phyloP scores from a whole-genome alignment of 2,113 vertebrate species.

The Tauraco erythrolophus region DNA sequence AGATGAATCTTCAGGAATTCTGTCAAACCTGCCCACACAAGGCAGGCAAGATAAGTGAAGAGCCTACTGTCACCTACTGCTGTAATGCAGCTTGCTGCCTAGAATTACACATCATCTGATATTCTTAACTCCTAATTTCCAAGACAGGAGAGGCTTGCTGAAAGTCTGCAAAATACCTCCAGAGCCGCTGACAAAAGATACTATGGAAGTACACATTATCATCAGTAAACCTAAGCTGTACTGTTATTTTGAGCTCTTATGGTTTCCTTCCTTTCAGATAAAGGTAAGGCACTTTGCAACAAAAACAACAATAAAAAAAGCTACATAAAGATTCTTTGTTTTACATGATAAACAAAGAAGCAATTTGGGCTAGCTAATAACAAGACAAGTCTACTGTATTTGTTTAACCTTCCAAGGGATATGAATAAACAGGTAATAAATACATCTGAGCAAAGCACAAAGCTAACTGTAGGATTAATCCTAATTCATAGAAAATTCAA shows the following conservation, averaged over 20 bases:
- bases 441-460: neutral
- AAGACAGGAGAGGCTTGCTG: neutral
- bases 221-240: neutral
- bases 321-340: neutral
- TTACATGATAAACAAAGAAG: neutral
- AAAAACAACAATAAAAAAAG: neutral
- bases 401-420: neutral
- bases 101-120: neutral
- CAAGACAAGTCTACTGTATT: neutral
- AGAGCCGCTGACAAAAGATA: neutral
- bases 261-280: neutral
- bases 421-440: neutral
- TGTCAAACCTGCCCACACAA: neutral
- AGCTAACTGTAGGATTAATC: neutral
- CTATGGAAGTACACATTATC: neutral
- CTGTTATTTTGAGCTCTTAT: neutral
- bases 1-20: neutral
- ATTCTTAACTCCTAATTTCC: neutral
- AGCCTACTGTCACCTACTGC: neutral
- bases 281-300: neutral
- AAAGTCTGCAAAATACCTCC: neutral
- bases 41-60: neutral
- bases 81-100: neutral
- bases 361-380: neutral
- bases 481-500: neutral